Evolutionary conservation across 2,888 invertebrate genomes (phyloP).

Genomic region (Mythimna vitellina): DNA sequence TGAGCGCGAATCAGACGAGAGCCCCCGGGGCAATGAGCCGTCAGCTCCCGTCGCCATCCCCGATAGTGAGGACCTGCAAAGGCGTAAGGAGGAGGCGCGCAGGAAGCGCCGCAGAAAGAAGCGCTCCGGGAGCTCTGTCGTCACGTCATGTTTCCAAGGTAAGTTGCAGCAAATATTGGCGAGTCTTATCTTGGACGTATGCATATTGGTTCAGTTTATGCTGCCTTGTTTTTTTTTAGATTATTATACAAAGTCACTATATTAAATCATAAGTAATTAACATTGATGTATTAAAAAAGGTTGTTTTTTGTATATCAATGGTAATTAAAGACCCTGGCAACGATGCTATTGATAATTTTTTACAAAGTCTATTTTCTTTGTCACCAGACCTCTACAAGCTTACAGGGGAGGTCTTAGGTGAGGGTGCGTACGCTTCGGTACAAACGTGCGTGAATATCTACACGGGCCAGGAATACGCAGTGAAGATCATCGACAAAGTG

Average conservation of each 20-base stretch:
- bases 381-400: constrained; percentile 97
- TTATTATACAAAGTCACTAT: constrained; percentile 8
- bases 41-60: constrained; percentile 91
- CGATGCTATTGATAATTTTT: not conserved
- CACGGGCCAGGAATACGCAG: constrained; percentile 98
- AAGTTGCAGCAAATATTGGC: constrained; percentile 34
- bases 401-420: constrained; percentile 98
- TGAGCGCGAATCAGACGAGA: constrained; percentile 88
- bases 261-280: not conserved
- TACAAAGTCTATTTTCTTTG: constrained; percentile 52
- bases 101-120: constrained; percentile 97
- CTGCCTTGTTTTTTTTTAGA: constrained; percentile 22
- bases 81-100: constrained; percentile 97
- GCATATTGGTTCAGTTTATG: constrained; percentile 38
- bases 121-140: constrained; percentile 96
- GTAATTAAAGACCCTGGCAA: not conserved
- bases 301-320: too few species aligned
- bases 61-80: constrained; percentile 92
- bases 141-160: constrained; percentile 98
- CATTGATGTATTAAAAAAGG: too few species aligned
- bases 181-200: constrained; percentile 37
- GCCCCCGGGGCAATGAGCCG: constrained; percentile 83
- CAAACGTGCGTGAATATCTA: constrained; percentile 97
- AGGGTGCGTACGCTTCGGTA: constrained; percentile 99
- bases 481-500: constrained; percentile 99